A percentile compares a stretch with the other conserved stretches of the same genome.
phyloP scores from a whole-genome alignment of 2,888 invertebrate species.

The Alcis repandata region DNA sequence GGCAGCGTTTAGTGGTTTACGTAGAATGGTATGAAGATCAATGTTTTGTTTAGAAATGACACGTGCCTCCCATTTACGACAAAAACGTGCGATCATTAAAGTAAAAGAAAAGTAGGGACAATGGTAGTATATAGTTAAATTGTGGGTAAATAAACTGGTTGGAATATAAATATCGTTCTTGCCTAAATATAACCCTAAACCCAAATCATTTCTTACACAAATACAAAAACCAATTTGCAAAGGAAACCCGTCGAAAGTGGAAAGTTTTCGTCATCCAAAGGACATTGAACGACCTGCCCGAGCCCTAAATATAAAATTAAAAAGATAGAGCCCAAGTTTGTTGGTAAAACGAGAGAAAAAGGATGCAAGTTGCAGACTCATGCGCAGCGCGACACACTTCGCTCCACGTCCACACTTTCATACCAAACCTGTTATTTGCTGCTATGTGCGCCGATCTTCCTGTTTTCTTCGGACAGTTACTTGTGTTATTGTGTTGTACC shows the following conservation, averaged over 20 bases:
- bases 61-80: too few relatives aligned
- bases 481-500: too few relatives aligned
- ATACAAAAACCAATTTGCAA: background rate
- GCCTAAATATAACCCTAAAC: background rate
- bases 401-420: constrained; percentile 61
- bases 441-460: constrained; percentile 14
- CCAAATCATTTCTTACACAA: background rate
- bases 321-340: constrained; percentile 45
- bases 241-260: constrained; percentile 1
- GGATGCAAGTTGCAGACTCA: constrained; percentile 52
- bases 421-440: constrained; percentile 65
- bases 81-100: too few relatives aligned
- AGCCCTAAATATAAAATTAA: constrained; percentile 37
- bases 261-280: constrained; percentile 27
- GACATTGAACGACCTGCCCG: constrained; percentile 34
- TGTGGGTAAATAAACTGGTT: too few relatives aligned
- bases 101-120: too few relatives aligned
- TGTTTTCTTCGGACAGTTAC: constrained; percentile 4
- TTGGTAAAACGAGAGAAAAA: constrained; percentile 50
- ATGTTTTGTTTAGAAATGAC: too few relatives aligned
- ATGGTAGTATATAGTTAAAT: too few relatives aligned
- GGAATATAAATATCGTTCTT: too few relatives aligned
- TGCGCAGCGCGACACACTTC: constrained; percentile 62
- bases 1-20: too few relatives aligned
- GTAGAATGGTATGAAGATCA: too few relatives aligned